Conservation (phyloP, 2,113 vertebrate genomes). For the Neotoma lepida region DNA sequence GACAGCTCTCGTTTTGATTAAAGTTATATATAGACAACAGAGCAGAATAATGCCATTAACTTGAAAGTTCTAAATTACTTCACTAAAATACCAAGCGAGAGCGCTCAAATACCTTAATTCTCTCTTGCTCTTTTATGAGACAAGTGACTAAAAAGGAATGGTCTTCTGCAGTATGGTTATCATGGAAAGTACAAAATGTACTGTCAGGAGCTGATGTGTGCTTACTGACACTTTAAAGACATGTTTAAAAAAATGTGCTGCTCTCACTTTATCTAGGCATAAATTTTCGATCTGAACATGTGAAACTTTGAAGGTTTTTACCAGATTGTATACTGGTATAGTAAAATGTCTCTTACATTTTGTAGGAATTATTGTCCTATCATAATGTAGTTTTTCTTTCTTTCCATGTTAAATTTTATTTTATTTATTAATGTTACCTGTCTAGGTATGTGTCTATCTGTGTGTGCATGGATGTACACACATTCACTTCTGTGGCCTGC, state of each 20-base stretch:
- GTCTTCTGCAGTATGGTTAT: neutral
- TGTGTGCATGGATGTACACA: no score
- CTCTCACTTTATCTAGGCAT: constrained; percentile 21
- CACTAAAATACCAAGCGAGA: neutral
- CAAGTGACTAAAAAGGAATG: neutral
- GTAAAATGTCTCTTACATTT: constrained; percentile 26
- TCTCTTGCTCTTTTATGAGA: constrained; percentile 43
- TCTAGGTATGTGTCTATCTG: neutral
- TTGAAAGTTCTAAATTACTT: constrained; percentile 69
- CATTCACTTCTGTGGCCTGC: no score
- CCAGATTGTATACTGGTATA: neutral
- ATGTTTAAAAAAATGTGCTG: constrained; percentile 9
- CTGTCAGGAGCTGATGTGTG: neutral
- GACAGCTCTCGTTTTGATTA: neutral
- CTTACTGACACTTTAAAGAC: neutral
- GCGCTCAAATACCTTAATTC: constrained; percentile 4
- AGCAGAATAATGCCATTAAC: constrained; percentile 44
- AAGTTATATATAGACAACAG: constrained; percentile 55
- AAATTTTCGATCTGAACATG: neutral
- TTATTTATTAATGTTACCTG: neutral
- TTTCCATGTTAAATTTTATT: neutral
- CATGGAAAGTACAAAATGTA: neutral
- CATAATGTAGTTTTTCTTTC: neutral
- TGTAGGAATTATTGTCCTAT: neutral
- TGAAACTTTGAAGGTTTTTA: neutral